These are phyloP conservation scores for Anthopleura sola DNA, from an alignment of 64 coral and sea anemone genomes.

Conservation along the genomic window DNA sequence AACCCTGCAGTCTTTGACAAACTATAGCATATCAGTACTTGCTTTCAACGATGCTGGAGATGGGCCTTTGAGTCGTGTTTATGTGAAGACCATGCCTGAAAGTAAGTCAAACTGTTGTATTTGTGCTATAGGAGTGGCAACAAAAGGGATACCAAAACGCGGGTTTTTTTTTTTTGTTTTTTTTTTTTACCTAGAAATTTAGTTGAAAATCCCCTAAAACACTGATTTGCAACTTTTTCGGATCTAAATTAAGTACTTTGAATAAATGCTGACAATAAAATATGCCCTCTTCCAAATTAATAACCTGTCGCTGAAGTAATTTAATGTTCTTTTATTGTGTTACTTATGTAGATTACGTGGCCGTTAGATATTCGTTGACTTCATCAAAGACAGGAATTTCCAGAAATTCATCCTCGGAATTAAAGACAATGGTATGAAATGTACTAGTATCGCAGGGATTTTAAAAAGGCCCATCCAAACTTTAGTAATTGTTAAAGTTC, in stretches of 20 bases:
- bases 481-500: no score
- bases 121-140: not conserved
- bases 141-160: not conserved
- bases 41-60: conserved; percentile 16
- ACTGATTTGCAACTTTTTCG: no score
- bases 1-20: not conserved
- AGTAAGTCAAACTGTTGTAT: not conserved
- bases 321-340: not conserved
- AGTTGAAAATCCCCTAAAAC: not conserved
- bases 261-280: no score
- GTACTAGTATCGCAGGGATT: not conserved
- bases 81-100: conserved; percentile 16
- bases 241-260: no score
- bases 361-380: not conserved
- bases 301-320: no score
- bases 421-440: not conserved
- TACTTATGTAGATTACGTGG: not conserved
- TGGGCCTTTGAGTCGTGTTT: conserved; percentile 3
- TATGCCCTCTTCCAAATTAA: no score
- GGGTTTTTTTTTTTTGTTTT: no score
- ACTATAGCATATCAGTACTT: conserved; percentile 8
- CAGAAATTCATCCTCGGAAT: not conserved
- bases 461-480: no score
- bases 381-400: not conserved
- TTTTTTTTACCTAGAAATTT: not conserved